A percentile compares a stretch with the other conserved stretches of the same genome.
phyloP scores from a whole-genome alignment of 1,140 invertebrate genomes.

The Radopholus similis region DNA sequence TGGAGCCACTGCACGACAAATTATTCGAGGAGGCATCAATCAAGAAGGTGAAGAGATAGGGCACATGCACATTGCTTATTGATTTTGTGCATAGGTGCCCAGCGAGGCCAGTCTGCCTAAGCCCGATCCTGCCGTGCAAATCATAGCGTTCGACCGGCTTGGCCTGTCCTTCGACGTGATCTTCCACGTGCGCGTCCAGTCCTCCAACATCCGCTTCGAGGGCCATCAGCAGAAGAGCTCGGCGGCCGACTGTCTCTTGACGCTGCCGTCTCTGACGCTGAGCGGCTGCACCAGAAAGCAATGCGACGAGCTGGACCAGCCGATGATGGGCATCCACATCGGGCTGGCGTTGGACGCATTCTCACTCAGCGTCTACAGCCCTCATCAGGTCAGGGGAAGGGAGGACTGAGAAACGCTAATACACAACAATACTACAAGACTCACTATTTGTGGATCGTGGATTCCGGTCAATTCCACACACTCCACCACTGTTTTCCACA shows the following conservation, averaged over 20 bases:
- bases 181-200: slow-evolving; percentile 95
- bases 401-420: not conserved
- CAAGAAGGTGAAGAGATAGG: no score
- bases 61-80: no score
- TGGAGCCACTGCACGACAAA: slow-evolving; percentile 73
- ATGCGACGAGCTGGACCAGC: slow-evolving; percentile 59
- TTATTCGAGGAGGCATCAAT: slow-evolving; percentile 33
- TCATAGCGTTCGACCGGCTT: slow-evolving; percentile 68
- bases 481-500: not conserved
- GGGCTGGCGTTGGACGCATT: slow-evolving; percentile 46
- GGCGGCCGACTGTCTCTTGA: slow-evolving; percentile 89
- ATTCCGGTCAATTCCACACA: not conserved
- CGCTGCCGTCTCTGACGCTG: slow-evolving; percentile 83
- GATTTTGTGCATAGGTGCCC: no score
- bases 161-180: slow-evolving; percentile 89
- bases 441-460: no score
- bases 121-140: slow-evolving; percentile 54
- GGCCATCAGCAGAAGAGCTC: slow-evolving; percentile 58
- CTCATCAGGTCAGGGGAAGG: slow-evolving; percentile 36
- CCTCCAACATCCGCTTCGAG: slow-evolving; percentile 82
- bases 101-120: slow-evolving; percentile 33
- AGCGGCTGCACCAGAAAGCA: slow-evolving; percentile 62
- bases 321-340: slow-evolving; percentile 52
- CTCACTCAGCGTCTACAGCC: slow-evolving; percentile 50
- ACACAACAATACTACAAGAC: not conserved